Conservation (phyloP, 2,797 vertebrate genomes). For the Gallinago nigripennis region DNA sequence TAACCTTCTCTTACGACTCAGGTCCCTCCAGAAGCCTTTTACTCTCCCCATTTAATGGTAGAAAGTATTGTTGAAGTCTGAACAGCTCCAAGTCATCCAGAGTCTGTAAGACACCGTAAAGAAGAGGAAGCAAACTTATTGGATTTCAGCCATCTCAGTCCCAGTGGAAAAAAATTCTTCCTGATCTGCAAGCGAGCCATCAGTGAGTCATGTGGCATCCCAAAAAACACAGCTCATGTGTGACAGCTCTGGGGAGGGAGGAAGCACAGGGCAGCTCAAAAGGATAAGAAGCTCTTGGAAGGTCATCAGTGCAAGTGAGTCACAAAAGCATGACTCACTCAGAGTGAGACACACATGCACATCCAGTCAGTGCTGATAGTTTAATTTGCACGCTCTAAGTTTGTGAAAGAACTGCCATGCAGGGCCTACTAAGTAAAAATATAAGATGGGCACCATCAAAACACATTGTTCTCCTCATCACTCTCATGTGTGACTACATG, state of each 20-base stretch:
- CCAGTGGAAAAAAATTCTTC: not conserved
- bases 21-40: not conserved
- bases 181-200: not conserved
- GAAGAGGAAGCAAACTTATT: not conserved
- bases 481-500: not conserved
- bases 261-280: not conserved
- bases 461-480: not conserved
- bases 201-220: not conserved
- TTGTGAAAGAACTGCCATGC: not conserved
- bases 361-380: not conserved
- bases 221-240: not conserved
- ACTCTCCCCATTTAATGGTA: not conserved
- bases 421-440: not conserved
- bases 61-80: not conserved
- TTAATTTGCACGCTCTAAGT: not conserved
- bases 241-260: not conserved
- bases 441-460: not conserved
- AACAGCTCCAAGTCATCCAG: not conserved
- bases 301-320: constrained; percentile 49
- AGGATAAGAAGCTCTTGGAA: constrained; percentile 53
- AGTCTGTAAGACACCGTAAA: not conserved
- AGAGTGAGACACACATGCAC: not conserved
- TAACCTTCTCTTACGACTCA: not conserved
- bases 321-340: constrained; percentile 41
- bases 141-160: not conserved